Evolutionary conservation across 1,140 invertebrate genomes (phyloP).

Genomic region (Cataglyphis hispanica): DNA sequence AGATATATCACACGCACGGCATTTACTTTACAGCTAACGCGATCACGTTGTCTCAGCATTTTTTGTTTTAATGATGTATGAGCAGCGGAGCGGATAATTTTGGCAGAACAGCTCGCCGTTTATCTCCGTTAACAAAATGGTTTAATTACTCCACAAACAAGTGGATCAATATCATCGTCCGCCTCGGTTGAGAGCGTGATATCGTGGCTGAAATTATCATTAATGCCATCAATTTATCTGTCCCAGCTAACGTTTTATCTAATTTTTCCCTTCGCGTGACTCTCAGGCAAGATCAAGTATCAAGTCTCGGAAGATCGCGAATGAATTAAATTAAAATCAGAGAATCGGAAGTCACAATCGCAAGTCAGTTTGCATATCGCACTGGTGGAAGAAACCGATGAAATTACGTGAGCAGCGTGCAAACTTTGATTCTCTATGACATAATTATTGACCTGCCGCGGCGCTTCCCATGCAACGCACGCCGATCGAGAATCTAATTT

Average conservation of each 20-base stretch:
- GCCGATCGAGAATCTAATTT: conserved; percentile 68
- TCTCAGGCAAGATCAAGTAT: not conserved
- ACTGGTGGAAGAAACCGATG: conserved; percentile 18
- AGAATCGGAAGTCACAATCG: not conserved
- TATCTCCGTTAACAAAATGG: conserved; percentile 62
- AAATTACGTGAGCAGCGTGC: conserved; percentile 58
- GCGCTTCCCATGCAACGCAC: conserved; percentile 42
- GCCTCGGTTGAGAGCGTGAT: conserved; percentile 35
- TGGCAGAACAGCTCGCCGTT: conserved; percentile 55
- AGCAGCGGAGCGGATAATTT: conserved; percentile 63
- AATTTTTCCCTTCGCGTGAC: not conserved
- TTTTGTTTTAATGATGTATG: conserved; percentile 59
- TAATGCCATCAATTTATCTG: not conserved
- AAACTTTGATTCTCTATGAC: conserved; percentile 52
- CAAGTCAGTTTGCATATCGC: not conserved
- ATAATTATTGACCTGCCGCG: conserved; percentile 50
- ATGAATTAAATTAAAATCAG: conserved; percentile 1
- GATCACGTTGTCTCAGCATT: conserved; percentile 18
- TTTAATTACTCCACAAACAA: conserved; percentile 57
- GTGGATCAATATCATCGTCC: conserved; percentile 52
- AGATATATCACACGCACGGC: conserved; percentile 63
- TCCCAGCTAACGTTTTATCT: not conserved
- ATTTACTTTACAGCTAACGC: conserved; percentile 51
- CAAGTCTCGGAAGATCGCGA: not conserved
- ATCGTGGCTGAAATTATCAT: conserved; percentile 22